Evolutionary conservation across 2,888 invertebrate species (phyloP).

Genomic region (Thymelicus lineola): DNA sequence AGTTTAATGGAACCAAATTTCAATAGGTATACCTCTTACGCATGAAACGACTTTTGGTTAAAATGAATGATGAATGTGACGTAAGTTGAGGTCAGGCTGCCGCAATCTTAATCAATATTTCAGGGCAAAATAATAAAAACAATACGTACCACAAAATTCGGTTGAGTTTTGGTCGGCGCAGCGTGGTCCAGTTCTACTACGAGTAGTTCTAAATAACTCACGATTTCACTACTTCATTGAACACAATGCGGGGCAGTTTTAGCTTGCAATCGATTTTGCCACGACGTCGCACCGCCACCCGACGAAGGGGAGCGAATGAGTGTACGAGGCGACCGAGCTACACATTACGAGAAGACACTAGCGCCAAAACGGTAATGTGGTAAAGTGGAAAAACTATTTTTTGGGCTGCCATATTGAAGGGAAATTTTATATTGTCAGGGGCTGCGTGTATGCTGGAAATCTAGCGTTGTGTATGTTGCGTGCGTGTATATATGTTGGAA

Average conservation of each 20-base stretch:
- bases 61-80: constrained; percentile 28
- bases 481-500: too few species aligned
- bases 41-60: constrained; percentile 10
- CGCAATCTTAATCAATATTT: constrained; percentile 31
- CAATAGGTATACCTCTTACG: not conserved
- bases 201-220: not conserved
- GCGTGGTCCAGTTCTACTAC: not conserved
- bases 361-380: constrained; percentile 3
- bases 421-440: not conserved
- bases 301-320: constrained; percentile 20
- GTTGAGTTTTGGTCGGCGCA: not conserved
- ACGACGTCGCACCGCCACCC: constrained; percentile 15
- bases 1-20: not conserved
- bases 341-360: not conserved
- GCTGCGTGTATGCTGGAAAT: too few species aligned
- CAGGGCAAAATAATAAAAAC: not conserved
- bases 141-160: constrained; percentile 1
- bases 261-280: constrained; percentile 10
- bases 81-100: constrained; percentile 38
- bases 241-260: constrained; percentile 20
- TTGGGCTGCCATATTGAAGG: not conserved
- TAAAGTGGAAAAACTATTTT: not conserved
- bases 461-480: too few species aligned
- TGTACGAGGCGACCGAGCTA: not conserved
- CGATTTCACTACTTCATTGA: constrained; percentile 19